A percentile compares a stretch with the other conserved stretches of the same genome.
Evolutionary conservation across 2,888 invertebrate genomes (phyloP).

Genomic region (Tenthredo mesomela): DNA sequence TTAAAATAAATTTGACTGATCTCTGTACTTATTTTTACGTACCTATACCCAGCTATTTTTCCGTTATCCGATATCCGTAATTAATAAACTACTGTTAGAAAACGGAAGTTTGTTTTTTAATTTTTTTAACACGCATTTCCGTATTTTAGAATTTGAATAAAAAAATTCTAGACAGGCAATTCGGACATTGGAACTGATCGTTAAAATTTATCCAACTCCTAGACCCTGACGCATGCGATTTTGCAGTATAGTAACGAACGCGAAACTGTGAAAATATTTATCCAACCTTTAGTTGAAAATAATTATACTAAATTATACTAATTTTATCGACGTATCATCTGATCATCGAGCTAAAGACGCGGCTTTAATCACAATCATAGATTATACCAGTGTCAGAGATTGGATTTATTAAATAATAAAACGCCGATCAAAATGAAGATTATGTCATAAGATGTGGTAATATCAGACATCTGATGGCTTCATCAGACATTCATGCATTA

Average conservation of each 20-base stretch:
- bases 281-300: not conserved
- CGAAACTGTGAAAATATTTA: not conserved
- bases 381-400: not conserved
- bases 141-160: not conserved
- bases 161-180: not conserved
- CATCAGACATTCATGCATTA: constrained; percentile 48
- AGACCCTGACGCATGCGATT: not conserved
- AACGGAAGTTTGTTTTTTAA: not conserved
- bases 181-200: not conserved
- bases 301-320: not conserved
- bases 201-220: not conserved
- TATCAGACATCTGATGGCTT: constrained; percentile 28
- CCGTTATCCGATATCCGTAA: not conserved
- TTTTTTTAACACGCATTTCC: not conserved
- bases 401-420: constrained; percentile 2
- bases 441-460: constrained; percentile 17
- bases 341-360: not conserved
- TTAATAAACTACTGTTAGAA: not conserved
- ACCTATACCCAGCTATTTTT: not conserved
- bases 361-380: not conserved
- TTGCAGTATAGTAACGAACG: not conserved
- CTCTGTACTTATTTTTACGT: not conserved
- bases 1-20: not conserved
- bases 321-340: not conserved
- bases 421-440: constrained; percentile 32